These are phyloP conservation scores for Hydrophis major DNA, from an alignment of 2,797 vertebrate species.

Conservation along the genomic window DNA sequence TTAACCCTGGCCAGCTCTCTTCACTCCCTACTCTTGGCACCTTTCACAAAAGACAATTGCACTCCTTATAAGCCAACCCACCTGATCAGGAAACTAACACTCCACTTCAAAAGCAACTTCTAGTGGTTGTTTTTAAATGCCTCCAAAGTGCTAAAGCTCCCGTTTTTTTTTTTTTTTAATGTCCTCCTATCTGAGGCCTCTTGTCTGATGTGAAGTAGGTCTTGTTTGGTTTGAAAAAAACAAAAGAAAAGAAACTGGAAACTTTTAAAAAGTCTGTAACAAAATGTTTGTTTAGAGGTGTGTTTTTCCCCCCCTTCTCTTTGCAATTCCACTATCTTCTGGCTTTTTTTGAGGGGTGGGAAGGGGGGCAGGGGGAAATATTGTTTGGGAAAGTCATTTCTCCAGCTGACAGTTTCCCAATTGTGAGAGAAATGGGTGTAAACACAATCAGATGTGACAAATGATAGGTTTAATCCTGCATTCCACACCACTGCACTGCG, in stretches of 20 bases:
- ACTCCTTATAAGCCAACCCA: no score
- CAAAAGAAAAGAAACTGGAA: neutral
- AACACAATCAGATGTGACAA: conserved; percentile 25
- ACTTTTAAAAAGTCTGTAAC: conserved; percentile 13
- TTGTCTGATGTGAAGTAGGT: conserved; percentile 50
- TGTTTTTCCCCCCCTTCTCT: neutral
- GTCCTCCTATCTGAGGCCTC: neutral
- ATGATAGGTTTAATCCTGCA: conserved; percentile 31
- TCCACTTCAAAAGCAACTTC: neutral
- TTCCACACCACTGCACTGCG: conserved; percentile 39
- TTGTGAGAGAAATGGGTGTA: conserved; percentile 30
- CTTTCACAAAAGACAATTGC: neutral
- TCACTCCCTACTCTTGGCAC: conserved; percentile 32
- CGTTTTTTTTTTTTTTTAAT: neutral
- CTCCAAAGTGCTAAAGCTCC: conserved; percentile 7
- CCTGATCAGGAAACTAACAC: neutral
- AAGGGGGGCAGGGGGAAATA: conserved; percentile 24
- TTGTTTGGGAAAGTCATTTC: conserved; percentile 41
- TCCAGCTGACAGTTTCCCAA: conserved; percentile 34
- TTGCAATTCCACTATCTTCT: conserved; percentile 46
- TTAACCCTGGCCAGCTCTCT: conserved; percentile 12
- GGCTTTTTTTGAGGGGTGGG: neutral
- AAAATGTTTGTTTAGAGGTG: neutral
- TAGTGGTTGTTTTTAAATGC: conserved; percentile 7
- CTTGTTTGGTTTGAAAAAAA: conserved; percentile 37